Evolutionary conservation across 2,797 vertebrate genomes (phyloP), one percentile per base, ranked within the genome.

Genomic region (Staurois parvus): DNA sequence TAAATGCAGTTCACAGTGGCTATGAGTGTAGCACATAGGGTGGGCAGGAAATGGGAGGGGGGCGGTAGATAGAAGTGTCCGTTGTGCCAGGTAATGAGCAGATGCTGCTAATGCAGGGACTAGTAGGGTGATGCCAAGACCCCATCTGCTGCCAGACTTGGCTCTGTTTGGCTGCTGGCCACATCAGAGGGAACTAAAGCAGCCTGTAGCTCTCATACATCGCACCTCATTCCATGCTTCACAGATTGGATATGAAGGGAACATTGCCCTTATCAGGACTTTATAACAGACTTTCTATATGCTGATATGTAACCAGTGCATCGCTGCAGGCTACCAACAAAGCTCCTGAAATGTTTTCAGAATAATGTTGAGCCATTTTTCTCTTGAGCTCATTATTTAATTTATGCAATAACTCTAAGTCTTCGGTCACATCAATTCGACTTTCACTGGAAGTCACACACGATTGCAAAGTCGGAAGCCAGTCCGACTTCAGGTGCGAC

Each of bases 81-180:
- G 30, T 73, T 30, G 69, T 87, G 85, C 85, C 94, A 93, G 93
- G 94, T 95, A 94, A 95, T 94, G 95, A 95, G 93, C 95, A 95
- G 94, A 95, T 95, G 95, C 94, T 95, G 93, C 94, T 94, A 93
- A 95, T 95, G 94, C 93, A 93, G 92, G 93, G 93, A 94, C 92
- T 90, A 93, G 28, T 67, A 90, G 87, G 93, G 91, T 90, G 92
- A 92, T 94, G 94, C 94, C 94, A 95, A 94, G 93, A 90, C 94
- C 93, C 94, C 95, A 95, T 95, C 95, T 95, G 95, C 93, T 95
- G 92, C 92, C 87, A 90, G 94, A 93, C 90, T 90, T 92, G 94
- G 92, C 94, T 92, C 75, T 89, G 92, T 91, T 87, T 95, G 95
- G 95, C 94, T 73, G 72, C 0, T 19, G 89, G 93, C 95, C 94